These are phyloP conservation scores for Himantopus leucocephalus DNA, from an alignment of 2,113 vertebrate genomes.

Conservation along the genomic window DNA sequence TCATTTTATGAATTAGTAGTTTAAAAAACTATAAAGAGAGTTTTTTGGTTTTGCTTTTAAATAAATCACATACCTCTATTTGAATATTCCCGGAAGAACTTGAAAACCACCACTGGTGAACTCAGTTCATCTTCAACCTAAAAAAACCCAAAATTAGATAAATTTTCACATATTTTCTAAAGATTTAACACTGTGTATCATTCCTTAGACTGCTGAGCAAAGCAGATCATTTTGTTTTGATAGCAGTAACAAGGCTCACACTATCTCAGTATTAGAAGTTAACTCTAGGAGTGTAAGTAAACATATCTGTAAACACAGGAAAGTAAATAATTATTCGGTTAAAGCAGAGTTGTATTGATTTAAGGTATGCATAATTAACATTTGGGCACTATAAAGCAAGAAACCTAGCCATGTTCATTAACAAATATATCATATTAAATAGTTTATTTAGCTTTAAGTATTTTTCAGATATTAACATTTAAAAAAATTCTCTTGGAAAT, in stretches of 20 bases:
- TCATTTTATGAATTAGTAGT: not conserved
- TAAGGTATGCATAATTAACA: not conserved
- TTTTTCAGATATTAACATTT: not conserved
- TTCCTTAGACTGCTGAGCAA: not conserved
- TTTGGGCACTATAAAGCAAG: not conserved
- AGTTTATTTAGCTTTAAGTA: not conserved
- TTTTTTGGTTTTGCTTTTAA: not conserved
- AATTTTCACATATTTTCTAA: not conserved
- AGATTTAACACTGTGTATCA: not conserved
- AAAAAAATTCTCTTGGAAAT: not conserved
- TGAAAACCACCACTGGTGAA: conserved; percentile 94
- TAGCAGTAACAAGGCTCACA: not conserved
- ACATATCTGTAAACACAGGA: not conserved
- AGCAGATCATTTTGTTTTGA: not conserved
- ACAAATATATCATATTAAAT: not conserved
- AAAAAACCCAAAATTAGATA: not conserved
- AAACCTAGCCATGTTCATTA: not conserved
- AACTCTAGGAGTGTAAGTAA: not conserved
- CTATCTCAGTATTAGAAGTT: not conserved
- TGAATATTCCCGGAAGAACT: conserved; percentile 78
- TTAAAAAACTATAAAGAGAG: not conserved
- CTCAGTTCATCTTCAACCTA: conserved; percentile 90
- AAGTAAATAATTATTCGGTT: not conserved
- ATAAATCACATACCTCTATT: conserved; percentile 75
- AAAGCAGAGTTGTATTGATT: not conserved